A percentile compares a stretch with the other conserved stretches of the same genome.
phyloP scores from a whole-genome alignment of 2,888 invertebrate species.

The Apantesis nais region DNA sequence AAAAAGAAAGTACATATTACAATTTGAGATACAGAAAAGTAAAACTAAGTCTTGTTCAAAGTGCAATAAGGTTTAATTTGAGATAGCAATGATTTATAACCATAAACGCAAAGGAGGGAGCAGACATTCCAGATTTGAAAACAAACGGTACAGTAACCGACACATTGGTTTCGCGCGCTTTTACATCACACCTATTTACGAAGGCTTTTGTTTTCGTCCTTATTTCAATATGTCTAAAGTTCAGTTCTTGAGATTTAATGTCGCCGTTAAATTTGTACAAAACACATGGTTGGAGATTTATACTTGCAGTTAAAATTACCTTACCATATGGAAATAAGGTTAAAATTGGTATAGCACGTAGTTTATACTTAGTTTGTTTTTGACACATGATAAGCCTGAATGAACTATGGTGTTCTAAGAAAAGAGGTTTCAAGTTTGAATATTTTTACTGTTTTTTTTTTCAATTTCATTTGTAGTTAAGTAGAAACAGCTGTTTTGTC shows the following conservation, averaged over 20 bases:
- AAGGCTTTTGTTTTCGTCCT: slow-evolving; percentile 11
- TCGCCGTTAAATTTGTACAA: slow-evolving; percentile 3
- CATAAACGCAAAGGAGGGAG: slow-evolving; percentile 28
- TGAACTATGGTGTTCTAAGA: slow-evolving; percentile 44
- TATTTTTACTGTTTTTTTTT: slow-evolving; percentile 1
- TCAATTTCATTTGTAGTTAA: not conserved
- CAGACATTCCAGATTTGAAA: slow-evolving; percentile 70
- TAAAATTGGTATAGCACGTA: not conserved
- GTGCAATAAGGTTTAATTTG: slow-evolving; percentile 18
- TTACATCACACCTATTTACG: slow-evolving; percentile 29
- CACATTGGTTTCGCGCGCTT: slow-evolving; percentile 48
- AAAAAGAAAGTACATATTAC: not conserved
- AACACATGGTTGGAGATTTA: slow-evolving; percentile 19
- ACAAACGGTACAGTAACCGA: slow-evolving; percentile 57
- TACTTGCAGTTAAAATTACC: not conserved
- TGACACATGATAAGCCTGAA: slow-evolving; percentile 37
- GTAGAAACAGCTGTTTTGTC: slow-evolving; percentile 14
- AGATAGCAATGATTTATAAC: slow-evolving; percentile 14
- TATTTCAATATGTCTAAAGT: not conserved
- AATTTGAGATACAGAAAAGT: not conserved
- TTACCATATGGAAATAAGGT: not conserved
- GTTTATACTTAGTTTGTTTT: slow-evolving; percentile 2
- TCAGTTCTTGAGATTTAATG: not conserved
- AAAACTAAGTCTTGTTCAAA: not conserved
- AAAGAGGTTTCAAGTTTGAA: slow-evolving; percentile 25